Evolutionary conservation across 2,797 vertebrate genomes (phyloP), one percentile per base, ranked within the genome.

Genomic region (Hephaestus fuliginosus): DNA sequence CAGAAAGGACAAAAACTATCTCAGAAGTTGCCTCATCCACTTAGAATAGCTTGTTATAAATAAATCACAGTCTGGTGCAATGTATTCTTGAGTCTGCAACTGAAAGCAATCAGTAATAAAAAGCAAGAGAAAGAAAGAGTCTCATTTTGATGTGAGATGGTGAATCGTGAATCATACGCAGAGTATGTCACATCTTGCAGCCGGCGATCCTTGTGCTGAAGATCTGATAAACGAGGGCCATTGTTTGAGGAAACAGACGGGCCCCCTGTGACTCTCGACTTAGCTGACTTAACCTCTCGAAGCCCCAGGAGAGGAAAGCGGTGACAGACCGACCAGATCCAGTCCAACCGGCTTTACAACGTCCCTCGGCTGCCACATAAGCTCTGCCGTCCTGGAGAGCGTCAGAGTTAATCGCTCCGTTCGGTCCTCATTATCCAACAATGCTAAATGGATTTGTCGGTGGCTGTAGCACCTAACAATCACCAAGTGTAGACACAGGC

Each of bases 371-470:
- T 15, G 62, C 66, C 61, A 69, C 64, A 41, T 65, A 80, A 7
- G 11, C 57, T 65, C 61, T 12, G 65, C 65, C 64, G 69, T 88
- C 82, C 67, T 49, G 83, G 57, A 66, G 62, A 73, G 74, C 46
- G 7, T 62, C 70, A 15, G 60, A 74, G 64, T 73, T 69, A 85
- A 86, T 84, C 33, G 9, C 70, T 82, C 61, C 48, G 1, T 48
- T 79, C n/a, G 28, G 69, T 67, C 61, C 68, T 87, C 83, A 83
- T 91, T 83, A 87, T 80, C 74, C 72, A 44, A 75, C 80, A 70
- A 72, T 71, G 67, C 49, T 81, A 74, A 89, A 84, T 60, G 80
- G 83, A 86, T 86, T 80, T 78, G 67, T 69, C 41, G 1, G 78
- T 82, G 81, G 77, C 73, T 69, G 71, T 80, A 78, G 68, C 66